Conservation (phyloP, 2,888 invertebrate species). For the Hydraecia micacea region DNA sequence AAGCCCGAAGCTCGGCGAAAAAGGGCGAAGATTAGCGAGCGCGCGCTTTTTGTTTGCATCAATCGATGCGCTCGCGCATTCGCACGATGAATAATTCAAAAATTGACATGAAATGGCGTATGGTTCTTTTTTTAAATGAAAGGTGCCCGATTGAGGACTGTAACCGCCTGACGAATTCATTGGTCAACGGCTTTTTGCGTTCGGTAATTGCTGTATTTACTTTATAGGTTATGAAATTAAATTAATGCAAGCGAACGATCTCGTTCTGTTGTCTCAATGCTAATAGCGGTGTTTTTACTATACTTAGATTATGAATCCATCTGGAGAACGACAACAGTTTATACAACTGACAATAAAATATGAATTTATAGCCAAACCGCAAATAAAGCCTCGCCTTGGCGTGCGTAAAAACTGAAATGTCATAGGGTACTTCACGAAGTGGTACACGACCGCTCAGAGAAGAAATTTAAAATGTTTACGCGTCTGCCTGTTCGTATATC, state of each 20-base stretch:
- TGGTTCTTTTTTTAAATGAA: slow-evolving; percentile 90
- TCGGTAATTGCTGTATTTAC: slow-evolving; percentile 88
- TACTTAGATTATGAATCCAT: slow-evolving; percentile 61
- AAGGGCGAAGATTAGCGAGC: slow-evolving; percentile 89
- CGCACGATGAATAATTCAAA: slow-evolving; percentile 90
- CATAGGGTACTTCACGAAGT: slow-evolving; percentile 51
- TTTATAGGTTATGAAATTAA: slow-evolving; percentile 78
- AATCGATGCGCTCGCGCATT: slow-evolving; percentile 90
- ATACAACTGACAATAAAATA: slow-evolving; percentile 78
- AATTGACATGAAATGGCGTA: slow-evolving; percentile 91
- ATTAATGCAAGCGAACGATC: slow-evolving; percentile 65
- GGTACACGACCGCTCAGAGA: slow-evolving; percentile 67
- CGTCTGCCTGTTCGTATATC: slow-evolving; percentile 60
- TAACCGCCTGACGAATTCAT: slow-evolving; percentile 91
- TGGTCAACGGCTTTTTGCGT: slow-evolving; percentile 89
- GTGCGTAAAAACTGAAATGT: slow-evolving; percentile 63
- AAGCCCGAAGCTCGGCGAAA: slow-evolving; percentile 83
- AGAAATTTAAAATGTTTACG: slow-evolving; percentile 52
- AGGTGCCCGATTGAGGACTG: slow-evolving; percentile 91
- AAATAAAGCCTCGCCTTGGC: slow-evolving; percentile 83
- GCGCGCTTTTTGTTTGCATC: slow-evolving; percentile 90
- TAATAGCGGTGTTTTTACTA: slow-evolving; percentile 47
- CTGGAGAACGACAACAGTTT: slow-evolving; percentile 61
- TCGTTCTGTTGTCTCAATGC: slow-evolving; percentile 47
- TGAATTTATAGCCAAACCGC: slow-evolving; percentile 85